phyloP scores from a whole-genome alignment of 2,888 invertebrate species.

The Biston stratarius region DNA sequence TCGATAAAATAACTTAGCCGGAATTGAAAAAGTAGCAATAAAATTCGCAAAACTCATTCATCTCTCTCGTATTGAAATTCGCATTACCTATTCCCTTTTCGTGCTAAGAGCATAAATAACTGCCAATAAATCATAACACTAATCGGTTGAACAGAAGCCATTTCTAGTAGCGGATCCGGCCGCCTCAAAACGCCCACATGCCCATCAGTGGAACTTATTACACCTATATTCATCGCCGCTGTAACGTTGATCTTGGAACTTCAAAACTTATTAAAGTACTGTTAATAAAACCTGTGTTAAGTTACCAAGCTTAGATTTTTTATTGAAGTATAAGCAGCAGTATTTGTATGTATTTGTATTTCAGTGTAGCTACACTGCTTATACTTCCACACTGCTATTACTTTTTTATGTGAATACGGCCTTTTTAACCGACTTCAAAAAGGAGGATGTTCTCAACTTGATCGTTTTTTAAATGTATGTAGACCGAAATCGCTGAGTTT shows the following conservation, averaged over 20 bases:
- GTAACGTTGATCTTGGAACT: constrained; percentile 76
- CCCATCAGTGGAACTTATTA: constrained; percentile 70
- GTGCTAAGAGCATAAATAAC: constrained; percentile 40
- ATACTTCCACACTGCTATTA: too few species aligned
- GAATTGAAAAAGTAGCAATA: neutral
- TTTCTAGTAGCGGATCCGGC: constrained; percentile 64
- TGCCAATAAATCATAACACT: constrained; percentile 71
- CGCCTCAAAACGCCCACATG: constrained; percentile 54
- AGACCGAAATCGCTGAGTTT: too few species aligned
- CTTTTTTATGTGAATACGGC: too few species aligned
- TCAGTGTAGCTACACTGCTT: neutral
- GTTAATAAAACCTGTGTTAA: constrained; percentile 58
- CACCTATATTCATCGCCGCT: constrained; percentile 54
- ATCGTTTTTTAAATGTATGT: too few species aligned
- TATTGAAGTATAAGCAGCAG: neutral
- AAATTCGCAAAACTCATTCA: constrained; percentile 12
- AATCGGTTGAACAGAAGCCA: constrained; percentile 77
- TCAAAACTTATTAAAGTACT: constrained; percentile 71
- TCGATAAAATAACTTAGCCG: neutral
- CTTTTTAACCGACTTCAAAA: too few species aligned
- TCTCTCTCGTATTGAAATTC: constrained; percentile 21
- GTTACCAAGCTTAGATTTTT: constrained; percentile 37
- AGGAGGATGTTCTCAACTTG: too few species aligned
- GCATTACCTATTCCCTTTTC: constrained; percentile 32
- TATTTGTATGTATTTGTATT: neutral